These are phyloP conservation scores for Xestoiulus laeticollis DNA, from an alignment of 2,888 invertebrate species.

Conservation along the genomic window DNA sequence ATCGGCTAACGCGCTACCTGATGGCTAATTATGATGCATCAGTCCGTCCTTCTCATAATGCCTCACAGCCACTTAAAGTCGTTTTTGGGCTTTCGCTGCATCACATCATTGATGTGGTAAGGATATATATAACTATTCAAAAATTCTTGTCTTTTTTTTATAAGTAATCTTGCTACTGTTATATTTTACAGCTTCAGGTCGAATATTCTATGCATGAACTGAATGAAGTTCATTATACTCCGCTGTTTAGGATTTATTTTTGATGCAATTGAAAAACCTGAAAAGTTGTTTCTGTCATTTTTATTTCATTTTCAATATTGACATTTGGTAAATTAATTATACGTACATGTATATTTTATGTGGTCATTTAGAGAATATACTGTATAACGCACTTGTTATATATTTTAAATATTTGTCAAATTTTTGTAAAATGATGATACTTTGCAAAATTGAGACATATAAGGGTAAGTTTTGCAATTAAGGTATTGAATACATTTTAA, in stretches of 20 bases:
- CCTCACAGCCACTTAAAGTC: slow-evolving; percentile 77
- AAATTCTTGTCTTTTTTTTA: background rate
- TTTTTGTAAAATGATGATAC: no score
- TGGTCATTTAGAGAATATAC: no score
- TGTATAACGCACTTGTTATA: no score
- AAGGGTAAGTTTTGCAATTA: no score
- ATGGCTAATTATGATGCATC: slow-evolving; percentile 81
- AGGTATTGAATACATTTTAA: no score
- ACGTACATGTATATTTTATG: no score
- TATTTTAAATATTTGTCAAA: no score
- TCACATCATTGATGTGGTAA: slow-evolving; percentile 86
- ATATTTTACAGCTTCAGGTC: no score
- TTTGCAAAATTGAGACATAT: no score
- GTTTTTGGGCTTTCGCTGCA: slow-evolving; percentile 83
- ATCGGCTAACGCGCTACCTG: slow-evolving; percentile 75
- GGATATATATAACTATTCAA: slow-evolving; percentile 59
- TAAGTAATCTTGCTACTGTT: background rate
- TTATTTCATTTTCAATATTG: background rate
- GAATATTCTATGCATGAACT: background rate
- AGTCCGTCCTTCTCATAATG: slow-evolving; percentile 77
- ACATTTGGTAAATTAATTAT: no score
- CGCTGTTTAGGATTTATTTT: no score
- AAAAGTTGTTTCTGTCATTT: background rate
- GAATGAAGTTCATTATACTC: no score
- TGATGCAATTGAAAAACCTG: background rate